These are phyloP conservation scores for Lagopus leucura DNA, from an alignment of 2,113 vertebrate genomes.

Conservation along the genomic window DNA sequence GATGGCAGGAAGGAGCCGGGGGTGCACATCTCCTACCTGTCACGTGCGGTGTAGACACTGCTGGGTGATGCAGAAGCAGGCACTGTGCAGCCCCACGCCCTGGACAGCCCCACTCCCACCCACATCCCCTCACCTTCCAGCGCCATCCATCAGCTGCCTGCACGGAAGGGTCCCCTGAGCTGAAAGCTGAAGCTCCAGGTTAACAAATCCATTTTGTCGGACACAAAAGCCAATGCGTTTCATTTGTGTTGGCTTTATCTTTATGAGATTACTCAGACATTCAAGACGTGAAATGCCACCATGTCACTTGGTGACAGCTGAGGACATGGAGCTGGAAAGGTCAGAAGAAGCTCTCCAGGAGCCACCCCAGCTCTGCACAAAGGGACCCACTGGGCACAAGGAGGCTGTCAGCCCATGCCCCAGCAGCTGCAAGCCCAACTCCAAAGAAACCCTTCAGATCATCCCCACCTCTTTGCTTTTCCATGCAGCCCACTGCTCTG, in stretches of 20 bases:
- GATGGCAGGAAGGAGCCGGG: rapidly evolving
- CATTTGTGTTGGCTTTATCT: neutral
- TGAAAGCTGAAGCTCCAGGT: slow-evolving; percentile 22
- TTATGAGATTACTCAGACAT: slow-evolving; percentile 21
- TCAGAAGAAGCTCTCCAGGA: neutral
- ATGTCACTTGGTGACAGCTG: slow-evolving; percentile 5
- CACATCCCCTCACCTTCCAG: neutral
- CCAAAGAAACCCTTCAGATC: neutral
- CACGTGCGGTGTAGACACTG: neutral
- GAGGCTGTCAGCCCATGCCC: neutral
- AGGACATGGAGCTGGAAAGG: slow-evolving; percentile 32
- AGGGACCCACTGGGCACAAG: neutral
- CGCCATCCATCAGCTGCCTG: neutral
- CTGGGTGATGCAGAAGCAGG: rapidly evolving
- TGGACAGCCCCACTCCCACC: no score
- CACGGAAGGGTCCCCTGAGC: neutral
- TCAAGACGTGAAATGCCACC: slow-evolving; percentile 47
- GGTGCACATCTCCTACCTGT: neutral
- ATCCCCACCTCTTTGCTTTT: neutral
- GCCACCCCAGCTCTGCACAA: neutral
- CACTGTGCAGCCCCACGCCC: neutral
- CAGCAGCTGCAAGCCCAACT: neutral
- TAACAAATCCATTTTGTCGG: slow-evolving; percentile 41
- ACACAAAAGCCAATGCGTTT: slow-evolving; percentile 37
- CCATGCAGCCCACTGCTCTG: neutral